These are phyloP conservation scores for Cassiopea andromeda DNA, from an alignment of 30 jellyfish, hydroid and myxozoan genomes.

Conservation along the genomic window DNA sequence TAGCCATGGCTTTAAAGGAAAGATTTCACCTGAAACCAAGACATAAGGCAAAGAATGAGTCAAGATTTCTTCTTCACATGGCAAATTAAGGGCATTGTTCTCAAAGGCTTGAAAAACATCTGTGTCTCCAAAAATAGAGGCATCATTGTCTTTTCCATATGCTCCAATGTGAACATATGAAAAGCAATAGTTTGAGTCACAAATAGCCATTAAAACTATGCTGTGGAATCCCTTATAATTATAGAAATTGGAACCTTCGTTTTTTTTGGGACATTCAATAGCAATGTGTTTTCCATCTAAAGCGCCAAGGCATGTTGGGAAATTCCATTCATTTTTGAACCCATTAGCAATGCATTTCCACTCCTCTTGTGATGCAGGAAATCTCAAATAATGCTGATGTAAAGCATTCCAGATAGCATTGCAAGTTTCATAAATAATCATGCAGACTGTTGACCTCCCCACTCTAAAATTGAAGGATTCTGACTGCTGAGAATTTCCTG, in stretches of 20 bases:
- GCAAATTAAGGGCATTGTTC: conserved; percentile 13
- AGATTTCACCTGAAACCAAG: conserved; percentile 62
- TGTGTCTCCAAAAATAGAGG: conserved; percentile 30
- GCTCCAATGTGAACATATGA: conserved; percentile 42
- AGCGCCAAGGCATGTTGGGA: conserved; percentile 82
- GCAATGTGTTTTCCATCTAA: conserved; percentile 75
- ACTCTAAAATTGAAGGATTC: conserved; percentile 46
- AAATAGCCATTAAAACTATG: conserved; percentile 46
- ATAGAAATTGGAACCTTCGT: conserved; percentile 61
- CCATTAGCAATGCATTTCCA: conserved; percentile 69
- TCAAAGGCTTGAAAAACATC: conserved; percentile 23
- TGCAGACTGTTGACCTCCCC: conserved; percentile 60
- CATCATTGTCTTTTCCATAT: conserved; percentile 69
- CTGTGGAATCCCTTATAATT: conserved; percentile 55
- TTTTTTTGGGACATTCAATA: conserved; percentile 64
- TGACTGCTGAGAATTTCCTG: conserved; percentile 72
- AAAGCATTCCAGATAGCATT: conserved; percentile 47
- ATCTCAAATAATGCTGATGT: neutral
- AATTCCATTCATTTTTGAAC: conserved; percentile 65
- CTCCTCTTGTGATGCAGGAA: conserved; percentile 59
- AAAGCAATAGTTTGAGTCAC: conserved; percentile 57
- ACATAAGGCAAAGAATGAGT: conserved; percentile 33
- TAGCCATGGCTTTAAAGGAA: conserved; percentile 63
- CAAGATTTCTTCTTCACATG: conserved; percentile 14
- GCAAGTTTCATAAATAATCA: conserved; percentile 58